Conservation (phyloP, 2,888 invertebrate species). For the Osedax frankpressi region DNA sequence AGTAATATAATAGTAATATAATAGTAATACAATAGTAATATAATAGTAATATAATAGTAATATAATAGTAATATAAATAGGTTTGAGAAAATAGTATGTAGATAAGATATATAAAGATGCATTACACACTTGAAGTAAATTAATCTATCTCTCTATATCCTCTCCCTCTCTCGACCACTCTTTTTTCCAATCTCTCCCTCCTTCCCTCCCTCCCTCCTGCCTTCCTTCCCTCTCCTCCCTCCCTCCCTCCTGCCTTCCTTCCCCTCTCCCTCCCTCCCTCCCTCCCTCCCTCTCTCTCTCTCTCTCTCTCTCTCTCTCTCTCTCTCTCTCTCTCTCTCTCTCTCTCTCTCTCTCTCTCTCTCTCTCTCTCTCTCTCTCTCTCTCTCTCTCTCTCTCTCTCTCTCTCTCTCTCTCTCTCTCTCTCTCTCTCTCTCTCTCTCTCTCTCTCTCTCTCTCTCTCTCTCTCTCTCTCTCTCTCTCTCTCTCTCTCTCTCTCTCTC, state of each 20-base stretch:
- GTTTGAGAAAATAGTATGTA: too few relatives aligned
- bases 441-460: constrained; percentile 8
- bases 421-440: constrained; percentile 7
- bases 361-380: background rate
- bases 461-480: constrained; percentile 3
- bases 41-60: too few relatives aligned
- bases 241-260: too few relatives aligned
- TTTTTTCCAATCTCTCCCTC: background rate
- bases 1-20: too few relatives aligned
- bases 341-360: background rate
- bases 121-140: too few relatives aligned
- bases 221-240: too few relatives aligned
- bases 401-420: background rate
- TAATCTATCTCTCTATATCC: too few relatives aligned
- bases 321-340: background rate
- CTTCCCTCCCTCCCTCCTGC: too few relatives aligned
- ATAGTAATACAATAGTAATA: too few relatives aligned
- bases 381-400: constrained; percentile 1
- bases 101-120: too few relatives aligned
- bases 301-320: background rate
- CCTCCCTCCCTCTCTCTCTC: background rate
- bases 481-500: background rate
- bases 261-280: background rate
- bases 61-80: too few relatives aligned
- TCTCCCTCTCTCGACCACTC: background rate